Conservation (phyloP, 1,140 invertebrate species). For the Latrodectus geometricus region DNA sequence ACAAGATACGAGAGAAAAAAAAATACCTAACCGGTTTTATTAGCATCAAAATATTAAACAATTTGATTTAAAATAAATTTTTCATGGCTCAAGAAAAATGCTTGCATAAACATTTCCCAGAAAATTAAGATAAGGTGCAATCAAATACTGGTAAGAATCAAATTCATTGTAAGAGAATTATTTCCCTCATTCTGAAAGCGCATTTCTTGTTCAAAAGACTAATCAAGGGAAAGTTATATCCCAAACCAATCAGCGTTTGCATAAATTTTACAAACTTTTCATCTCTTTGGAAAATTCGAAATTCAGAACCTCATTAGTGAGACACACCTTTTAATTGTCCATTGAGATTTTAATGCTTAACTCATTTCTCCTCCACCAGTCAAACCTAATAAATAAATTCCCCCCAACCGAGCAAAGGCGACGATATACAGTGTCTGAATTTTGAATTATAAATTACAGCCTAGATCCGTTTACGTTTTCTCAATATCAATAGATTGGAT, state of each 20-base stretch:
- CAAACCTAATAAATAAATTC: constrained; percentile 33
- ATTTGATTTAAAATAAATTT: too few relatives aligned
- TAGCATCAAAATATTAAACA: too few relatives aligned
- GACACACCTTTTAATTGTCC: constrained; percentile 56
- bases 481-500: background rate
- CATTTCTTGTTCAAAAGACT: constrained; percentile 2
- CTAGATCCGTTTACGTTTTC: constrained; percentile 23
- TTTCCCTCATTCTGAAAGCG: too few relatives aligned
- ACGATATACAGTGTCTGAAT: constrained; percentile 19
- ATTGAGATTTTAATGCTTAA: constrained; percentile 42
- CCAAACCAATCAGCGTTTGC: constrained; percentile 26
- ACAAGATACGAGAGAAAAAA: too few relatives aligned
- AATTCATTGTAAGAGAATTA: too few relatives aligned
- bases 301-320: constrained; percentile 43
- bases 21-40: too few relatives aligned
- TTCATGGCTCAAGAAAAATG: too few relatives aligned
- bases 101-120: too few relatives aligned
- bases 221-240: constrained; percentile 15
- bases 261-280: constrained; percentile 43
- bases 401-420: background rate
- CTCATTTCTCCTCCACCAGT: constrained; percentile 8
- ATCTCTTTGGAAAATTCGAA: constrained; percentile 33
- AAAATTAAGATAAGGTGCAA: too few relatives aligned
- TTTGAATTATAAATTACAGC: constrained; percentile 49
- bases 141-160: too few relatives aligned